These are phyloP conservation scores for Choloepus hoffmanni DNA, from an alignment of 2,113 vertebrate species.

Conservation along the genomic window DNA sequence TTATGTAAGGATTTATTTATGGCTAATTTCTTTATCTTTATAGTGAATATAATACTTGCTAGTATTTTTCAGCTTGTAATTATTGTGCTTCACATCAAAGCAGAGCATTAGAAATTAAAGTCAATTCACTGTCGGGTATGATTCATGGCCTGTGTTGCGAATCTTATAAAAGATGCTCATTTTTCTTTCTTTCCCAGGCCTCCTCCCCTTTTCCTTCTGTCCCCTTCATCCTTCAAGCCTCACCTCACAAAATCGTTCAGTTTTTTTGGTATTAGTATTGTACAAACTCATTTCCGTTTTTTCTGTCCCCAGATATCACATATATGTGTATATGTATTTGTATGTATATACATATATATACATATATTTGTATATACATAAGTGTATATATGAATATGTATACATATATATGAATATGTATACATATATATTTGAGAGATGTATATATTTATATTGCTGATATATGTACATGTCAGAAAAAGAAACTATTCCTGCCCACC, in stretches of 20 bases:
- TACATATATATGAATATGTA: no score
- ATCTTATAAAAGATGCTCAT: conserved; percentile 67
- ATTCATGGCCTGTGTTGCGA: conserved; percentile 71
- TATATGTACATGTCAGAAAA: neutral
- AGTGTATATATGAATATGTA: no score
- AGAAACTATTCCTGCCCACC: neutral
- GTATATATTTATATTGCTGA: no score
- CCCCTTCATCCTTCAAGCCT: neutral
- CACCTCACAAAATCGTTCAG: neutral
- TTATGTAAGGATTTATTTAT: conserved; percentile 79
- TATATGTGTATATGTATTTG: neutral
- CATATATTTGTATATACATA: no score
- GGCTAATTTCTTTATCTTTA: conserved; percentile 81
- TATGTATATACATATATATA: no score
- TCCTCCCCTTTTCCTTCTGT: neutral
- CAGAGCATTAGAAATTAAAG: conserved; percentile 81
- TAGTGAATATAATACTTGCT: conserved; percentile 66
- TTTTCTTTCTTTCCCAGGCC: conserved; percentile 24
- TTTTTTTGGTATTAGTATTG: conserved; percentile 56
- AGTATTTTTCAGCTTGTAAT: conserved; percentile 73
- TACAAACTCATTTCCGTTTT: neutral
- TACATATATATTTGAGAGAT: no score
- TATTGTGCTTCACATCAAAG: conserved; percentile 79
- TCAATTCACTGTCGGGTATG: conserved; percentile 75
- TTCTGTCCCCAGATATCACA: conserved; percentile 47